Evolutionary conservation across 2,797 vertebrate genomes (phyloP), one percentile per base, ranked within the genome.

Genomic region (Periophthalmus magnuspinnatus): DNA sequence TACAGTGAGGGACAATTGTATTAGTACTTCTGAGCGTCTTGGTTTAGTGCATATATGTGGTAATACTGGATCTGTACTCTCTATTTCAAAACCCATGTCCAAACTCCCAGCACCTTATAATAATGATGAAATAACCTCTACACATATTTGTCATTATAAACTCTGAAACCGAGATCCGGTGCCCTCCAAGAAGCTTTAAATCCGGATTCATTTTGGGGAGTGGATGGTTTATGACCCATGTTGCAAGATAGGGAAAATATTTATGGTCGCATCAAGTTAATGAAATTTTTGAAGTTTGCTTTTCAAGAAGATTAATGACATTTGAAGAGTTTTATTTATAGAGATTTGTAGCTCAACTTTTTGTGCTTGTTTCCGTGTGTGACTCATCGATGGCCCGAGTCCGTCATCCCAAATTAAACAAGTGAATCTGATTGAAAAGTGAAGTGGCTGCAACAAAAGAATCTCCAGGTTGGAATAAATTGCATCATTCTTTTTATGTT

Each of bases 301-400:
- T 65, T 32, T 50, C 47, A 17, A 11, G 9, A n/a, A 50, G 47
- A 65, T 65, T 4, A 33, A 50, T 50, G 19, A 50, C 17, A 14
- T 65, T 19, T 79, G 52, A 82, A 84, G 67, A 78, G 69, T 75
- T 50, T 28, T 66, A 74, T 57, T 65, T 24, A 14, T 63, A 48
- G 70, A 32, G 32, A 10, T 32, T 75, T 57, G 7, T 13, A 55
- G 32, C 64, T 62, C 72, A 60, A 1, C 5, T 16, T 41, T 41
- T 14, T 22, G 8, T 22, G n/a, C n/a, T 19, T 11, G 1, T 19
- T 50, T n/a, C 48, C 6, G 11, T n/a, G 21, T 22, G 52, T 54
- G 52, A 22, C n/a, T 21, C 52, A 10, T 3, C 10, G n/a, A 21
- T 54, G 52, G 10, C 7, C n/a, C n/a, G 10, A 19, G 21, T 3